Conservation (phyloP, 2,113 vertebrate genomes). For the Seriola rivoliana region DNA sequence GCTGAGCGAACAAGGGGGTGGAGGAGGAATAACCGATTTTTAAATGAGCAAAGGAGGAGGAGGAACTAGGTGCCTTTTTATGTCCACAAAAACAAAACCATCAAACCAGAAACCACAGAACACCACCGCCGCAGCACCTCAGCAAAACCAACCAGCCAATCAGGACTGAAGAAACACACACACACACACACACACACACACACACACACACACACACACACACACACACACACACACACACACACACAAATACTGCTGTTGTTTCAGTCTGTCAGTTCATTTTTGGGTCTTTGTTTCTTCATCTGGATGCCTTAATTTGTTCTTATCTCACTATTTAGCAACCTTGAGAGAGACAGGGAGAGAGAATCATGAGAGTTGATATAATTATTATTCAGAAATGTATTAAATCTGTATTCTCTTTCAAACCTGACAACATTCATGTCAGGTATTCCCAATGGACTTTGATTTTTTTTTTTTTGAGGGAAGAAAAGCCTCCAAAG, state of each 20-base stretch:
- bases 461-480: neutral
- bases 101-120: slow-evolving; percentile 55
- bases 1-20: neutral
- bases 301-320: slow-evolving; percentile 80
- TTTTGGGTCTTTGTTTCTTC: slow-evolving; percentile 58
- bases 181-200: slow-evolving; percentile 16
- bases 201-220: slow-evolving; percentile 19
- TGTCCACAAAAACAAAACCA: slow-evolving; percentile 26
- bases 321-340: slow-evolving; percentile 47
- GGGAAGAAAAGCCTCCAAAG: slow-evolving; percentile 51
- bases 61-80: slow-evolving; percentile 78
- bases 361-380: slow-evolving; percentile 16
- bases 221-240: slow-evolving; percentile 23
- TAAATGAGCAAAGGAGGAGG: slow-evolving; percentile 48
- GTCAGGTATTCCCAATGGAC: slow-evolving; percentile 24
- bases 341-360: slow-evolving; percentile 28
- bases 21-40: slow-evolving; percentile 15
- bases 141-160: slow-evolving; percentile 67
- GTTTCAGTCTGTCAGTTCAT: slow-evolving; percentile 32
- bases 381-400: slow-evolving; percentile 11
- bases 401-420: slow-evolving; percentile 26
- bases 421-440: slow-evolving; percentile 9
- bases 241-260: slow-evolving; percentile 32
- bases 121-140: slow-evolving; percentile 68
- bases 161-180: slow-evolving; percentile 62